Evolutionary conservation across 2,797 vertebrate genomes (phyloP), one percentile per base, ranked within the genome.

Genomic region (Margarornis squamiger): DNA sequence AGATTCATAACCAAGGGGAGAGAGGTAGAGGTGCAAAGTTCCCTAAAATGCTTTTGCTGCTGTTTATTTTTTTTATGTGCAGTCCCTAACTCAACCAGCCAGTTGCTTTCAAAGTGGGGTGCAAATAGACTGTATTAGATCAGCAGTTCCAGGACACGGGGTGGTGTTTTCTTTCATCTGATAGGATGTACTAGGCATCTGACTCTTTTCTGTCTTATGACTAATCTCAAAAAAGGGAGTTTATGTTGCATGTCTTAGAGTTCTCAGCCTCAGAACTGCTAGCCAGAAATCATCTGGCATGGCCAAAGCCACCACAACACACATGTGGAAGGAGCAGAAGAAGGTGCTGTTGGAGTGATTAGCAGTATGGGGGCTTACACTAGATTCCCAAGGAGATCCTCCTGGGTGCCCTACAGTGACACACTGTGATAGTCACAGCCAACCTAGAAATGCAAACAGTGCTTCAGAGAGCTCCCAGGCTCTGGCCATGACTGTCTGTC

Each of bases 401-500:
- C 23, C 59, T 55, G 48, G 39, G 45, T 65, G 23, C 43, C 14
- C 0, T 16, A 13, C 13, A 34, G 34, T 24, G 38, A 12, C 38
- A 45, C 7, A 2, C 26, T 58, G 23, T 51, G 54, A 24, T 14
- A 13, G 7, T 27, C 36, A 9, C n/a, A 70, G 24, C 36, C 45
- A 27, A 39, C 29, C 14, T 1, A 34, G 71, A 55, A 49, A 43
- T 57, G 73, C 68, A 83, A 54, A 49, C 26, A 8, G 12, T 34
- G 67, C 68, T 65, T 30, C 36, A 27, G 62, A 46, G 52, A 12
- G 4, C 38, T 74, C 49, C 57, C 41, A 8, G 74, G 17, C 80
- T 36, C 74, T 0, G 14, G 20, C 67, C 27, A 0, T 48, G 82
- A 63, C 63, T 0, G 0, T 59, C 67, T 7, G 4, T 58, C 59